These are phyloP conservation scores for Acrocyrtus sp. DNA, from an alignment of 2,888 invertebrate genomes.

Conservation along the genomic window DNA sequence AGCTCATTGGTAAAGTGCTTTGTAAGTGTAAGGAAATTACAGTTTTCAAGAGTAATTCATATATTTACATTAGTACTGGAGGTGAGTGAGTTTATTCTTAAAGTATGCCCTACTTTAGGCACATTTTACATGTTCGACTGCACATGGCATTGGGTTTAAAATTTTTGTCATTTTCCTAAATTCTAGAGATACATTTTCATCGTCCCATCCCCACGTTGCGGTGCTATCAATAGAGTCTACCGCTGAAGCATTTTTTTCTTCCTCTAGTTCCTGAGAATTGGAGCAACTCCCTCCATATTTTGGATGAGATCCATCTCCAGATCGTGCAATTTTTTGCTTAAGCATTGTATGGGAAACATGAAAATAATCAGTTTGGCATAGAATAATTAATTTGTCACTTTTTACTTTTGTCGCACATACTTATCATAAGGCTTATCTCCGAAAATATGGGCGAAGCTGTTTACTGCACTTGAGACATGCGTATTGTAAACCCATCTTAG, in stretches of 20 bases:
- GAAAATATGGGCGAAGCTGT: not conserved
- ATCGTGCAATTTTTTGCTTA: not conserved
- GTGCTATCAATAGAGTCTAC: not conserved
- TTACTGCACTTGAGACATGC: not conserved
- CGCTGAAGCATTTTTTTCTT: not conserved
- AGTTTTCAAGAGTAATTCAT: too few species aligned
- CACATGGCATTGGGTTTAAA: too few species aligned
- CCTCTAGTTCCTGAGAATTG: not conserved
- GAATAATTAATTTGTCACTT: too few species aligned
- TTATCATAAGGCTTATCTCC: not conserved
- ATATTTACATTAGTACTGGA: too few species aligned
- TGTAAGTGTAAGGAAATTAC: too few species aligned
- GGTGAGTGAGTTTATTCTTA: too few species aligned
- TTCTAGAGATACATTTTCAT: not conserved
- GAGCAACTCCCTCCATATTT: not conserved
- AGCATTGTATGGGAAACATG: too few species aligned
- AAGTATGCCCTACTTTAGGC: too few species aligned
- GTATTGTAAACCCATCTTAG: not conserved
- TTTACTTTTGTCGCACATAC: not conserved
- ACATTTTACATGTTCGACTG: too few species aligned
- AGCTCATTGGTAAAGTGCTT: too few species aligned
- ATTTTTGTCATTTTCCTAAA: slow-evolving; percentile 1
- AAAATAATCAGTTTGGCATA: not conserved
- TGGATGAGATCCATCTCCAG: not conserved
- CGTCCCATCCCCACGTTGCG: not conserved